phyloP scores from a whole-genome alignment of 1,140 invertebrate genomes.

The Homalodisca vitripennis region DNA sequence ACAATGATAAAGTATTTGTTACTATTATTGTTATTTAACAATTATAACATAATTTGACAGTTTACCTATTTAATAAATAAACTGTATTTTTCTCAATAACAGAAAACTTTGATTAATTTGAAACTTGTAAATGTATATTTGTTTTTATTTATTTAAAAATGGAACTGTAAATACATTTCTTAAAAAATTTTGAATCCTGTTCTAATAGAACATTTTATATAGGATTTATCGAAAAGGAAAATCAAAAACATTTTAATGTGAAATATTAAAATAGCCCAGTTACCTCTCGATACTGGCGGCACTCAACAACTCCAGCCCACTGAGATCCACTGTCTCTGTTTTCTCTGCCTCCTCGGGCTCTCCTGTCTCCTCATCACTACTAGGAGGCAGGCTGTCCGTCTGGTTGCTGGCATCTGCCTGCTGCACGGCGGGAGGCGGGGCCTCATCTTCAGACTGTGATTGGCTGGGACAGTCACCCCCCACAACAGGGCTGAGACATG shows the following conservation, averaged over 20 bases:
- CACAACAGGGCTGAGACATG: conserved; percentile 57
- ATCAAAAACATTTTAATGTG: neutral
- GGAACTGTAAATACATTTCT: no score
- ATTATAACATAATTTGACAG: no score
- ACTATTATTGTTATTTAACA: no score
- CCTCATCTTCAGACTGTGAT: neutral
- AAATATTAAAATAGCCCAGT: neutral
- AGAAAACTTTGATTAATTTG: no score
- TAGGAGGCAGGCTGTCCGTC: conserved; percentile 27
- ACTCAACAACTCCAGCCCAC: conserved; percentile 77
- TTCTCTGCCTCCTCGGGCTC: neutral
- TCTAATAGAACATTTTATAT: no score
- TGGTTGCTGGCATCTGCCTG: conserved; percentile 31
- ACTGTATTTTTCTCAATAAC: no score
- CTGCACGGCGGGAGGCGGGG: neutral
- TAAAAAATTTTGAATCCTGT: no score
- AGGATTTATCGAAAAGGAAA: no score
- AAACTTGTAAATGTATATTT: no score
- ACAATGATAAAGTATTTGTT: no score
- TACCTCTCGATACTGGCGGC: conserved; percentile 65
- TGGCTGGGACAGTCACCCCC: neutral
- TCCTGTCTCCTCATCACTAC: conserved; percentile 11
- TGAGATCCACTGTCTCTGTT: conserved; percentile 55
- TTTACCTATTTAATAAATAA: no score
- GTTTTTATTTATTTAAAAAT: no score